Evolutionary conservation across 2,888 invertebrate genomes (phyloP).

Genomic region (Megalurothrips usitatus): DNA sequence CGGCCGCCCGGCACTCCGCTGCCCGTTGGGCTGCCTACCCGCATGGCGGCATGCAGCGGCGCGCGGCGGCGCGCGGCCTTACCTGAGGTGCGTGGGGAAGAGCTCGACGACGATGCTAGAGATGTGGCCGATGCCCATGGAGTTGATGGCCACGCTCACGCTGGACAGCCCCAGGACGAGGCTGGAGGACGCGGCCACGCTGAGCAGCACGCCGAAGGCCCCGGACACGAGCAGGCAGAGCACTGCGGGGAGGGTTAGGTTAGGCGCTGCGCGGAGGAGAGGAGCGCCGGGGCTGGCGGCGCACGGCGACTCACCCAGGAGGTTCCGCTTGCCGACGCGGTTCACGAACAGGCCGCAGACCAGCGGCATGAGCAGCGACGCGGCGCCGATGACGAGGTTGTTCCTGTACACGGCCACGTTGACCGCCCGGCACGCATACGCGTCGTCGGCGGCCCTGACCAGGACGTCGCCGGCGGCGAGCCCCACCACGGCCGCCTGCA

Average conservation of each 20-base stretch:
- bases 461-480: not conserved
- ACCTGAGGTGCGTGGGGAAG: slow-evolving; percentile 47
- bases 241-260: slow-evolving; percentile 37
- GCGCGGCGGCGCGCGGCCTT: not conserved
- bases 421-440: slow-evolving; percentile 34
- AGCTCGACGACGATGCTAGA: slow-evolving; percentile 44
- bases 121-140: slow-evolving; percentile 48
- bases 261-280: not conserved
- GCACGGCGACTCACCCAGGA: slow-evolving; percentile 44
- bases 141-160: slow-evolving; percentile 49
- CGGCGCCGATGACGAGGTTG: slow-evolving; percentile 60
- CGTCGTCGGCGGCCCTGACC: not conserved
- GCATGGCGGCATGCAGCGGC: not conserved
- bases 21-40: not conserved
- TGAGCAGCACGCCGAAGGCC: slow-evolving; percentile 54
- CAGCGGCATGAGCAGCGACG: slow-evolving; percentile 60
- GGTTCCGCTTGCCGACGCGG: slow-evolving; percentile 42
- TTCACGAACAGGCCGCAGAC: slow-evolving; percentile 55
- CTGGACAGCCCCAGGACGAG: slow-evolving; percentile 55
- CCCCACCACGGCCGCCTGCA: not conserved
- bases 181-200: slow-evolving; percentile 54
- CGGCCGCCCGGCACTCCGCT: not conserved
- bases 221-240: slow-evolving; percentile 51
- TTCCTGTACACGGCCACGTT: slow-evolving; percentile 53
- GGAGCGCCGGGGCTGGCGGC: not conserved